These are phyloP conservation scores for Cephus spinipes DNA, from an alignment of 2,888 invertebrate species.

Conservation along the genomic window DNA sequence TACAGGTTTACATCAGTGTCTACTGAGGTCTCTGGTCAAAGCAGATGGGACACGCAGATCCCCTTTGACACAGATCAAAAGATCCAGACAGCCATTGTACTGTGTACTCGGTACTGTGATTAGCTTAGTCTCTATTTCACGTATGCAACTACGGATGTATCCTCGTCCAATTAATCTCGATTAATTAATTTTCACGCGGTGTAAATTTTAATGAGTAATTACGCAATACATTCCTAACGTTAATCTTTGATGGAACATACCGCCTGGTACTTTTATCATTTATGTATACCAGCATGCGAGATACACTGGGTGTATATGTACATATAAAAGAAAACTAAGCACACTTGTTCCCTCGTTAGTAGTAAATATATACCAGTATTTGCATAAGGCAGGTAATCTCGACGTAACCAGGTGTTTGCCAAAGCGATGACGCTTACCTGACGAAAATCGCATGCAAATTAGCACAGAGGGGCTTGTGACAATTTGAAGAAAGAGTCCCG, in stretches of 20 bases:
- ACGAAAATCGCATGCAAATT: background rate
- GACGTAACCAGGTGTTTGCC: background rate
- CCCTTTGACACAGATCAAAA: background rate
- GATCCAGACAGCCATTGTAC: background rate
- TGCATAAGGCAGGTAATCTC: background rate
- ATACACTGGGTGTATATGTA: too few species aligned
- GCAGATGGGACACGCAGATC: background rate
- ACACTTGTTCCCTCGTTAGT: too few species aligned
- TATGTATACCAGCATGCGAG: too few species aligned
- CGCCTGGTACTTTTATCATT: background rate
- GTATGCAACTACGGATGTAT: background rate
- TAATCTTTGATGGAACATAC: background rate
- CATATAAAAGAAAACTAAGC: too few species aligned
- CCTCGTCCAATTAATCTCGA: background rate
- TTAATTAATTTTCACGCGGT: background rate
- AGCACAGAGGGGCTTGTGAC: background rate
- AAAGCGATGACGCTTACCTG: background rate
- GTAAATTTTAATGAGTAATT: background rate
- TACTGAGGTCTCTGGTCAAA: background rate
- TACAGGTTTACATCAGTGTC: background rate
- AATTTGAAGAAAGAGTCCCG: background rate
- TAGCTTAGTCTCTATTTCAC: background rate
- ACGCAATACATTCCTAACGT: background rate
- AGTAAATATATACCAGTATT: background rate
- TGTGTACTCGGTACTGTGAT: background rate